Base-by-base conservation (phyloP, 30 jellyfish, hydroid and myxozoan species). In the Chrysaora quinquecirrha region DNA sequence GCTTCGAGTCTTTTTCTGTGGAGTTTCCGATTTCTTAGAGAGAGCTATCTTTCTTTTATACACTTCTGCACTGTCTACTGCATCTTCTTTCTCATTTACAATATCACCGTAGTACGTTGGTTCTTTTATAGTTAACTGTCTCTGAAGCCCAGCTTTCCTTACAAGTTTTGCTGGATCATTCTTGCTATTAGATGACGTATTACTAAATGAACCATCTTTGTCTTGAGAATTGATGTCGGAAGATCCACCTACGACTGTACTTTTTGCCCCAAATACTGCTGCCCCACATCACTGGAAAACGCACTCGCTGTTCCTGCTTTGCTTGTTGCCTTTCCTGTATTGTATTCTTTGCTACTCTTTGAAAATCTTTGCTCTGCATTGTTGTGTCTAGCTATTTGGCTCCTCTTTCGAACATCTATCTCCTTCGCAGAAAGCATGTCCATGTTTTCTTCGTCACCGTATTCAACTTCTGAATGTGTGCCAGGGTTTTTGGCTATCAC, bases 51-150 rank as follows among this genome's bases (percentile, higher is more conserved):
- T 60, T 22, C 60, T 52, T 22, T 23, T 56, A 27, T 52, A 43
- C 16, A 30, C 29, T 48, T 2, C 84, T 18, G 24, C 33, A 0
- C n/a, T 7, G 0, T 4, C 9, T 9, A 2, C 25, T 10, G 33
- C 73, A 0, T 3, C 64, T 21, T 3, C 32, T 22, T 9, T 35
- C 12, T 34, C 84, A 56, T 58, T 52, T 28, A 34, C 72, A 0
- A 20, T 43, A 28, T 78, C 89, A 62, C 23, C 63, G 12, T 34
- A 65, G 64, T 62, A 68, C 1, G 34, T 18, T 19, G 48, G 60
- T 32, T 82, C 85, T 28, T 80, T 66, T 24, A 11, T 38, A 4
- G n/a, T n/a, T n/a, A n/a, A n/a, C n/a, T n/a, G n/a, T n/a, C n/a
- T n/a, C n/a, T n/a, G n/a, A n/a, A n/a, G n/a, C n/a, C n/a, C n/a